Base-by-base conservation (phyloP, 2,888 invertebrate genomes). In the Craniophora ligustri region DNA sequence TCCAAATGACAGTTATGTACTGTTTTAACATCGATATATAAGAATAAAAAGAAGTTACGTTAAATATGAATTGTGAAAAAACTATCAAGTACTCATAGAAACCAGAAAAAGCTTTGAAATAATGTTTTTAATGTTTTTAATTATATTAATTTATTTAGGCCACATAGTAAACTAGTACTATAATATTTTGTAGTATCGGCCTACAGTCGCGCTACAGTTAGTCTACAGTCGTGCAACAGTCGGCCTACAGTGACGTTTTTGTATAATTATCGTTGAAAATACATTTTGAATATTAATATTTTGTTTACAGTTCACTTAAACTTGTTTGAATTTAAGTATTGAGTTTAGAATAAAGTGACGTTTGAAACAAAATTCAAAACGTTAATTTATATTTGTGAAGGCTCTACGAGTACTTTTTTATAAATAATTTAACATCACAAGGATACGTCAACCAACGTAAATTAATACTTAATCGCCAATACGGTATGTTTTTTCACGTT, bases 1-100 rank as follows among this genome's bases (percentile, higher is more conserved):
- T 76, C 59, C 65, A 78, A 78, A 72, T 61, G 53, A 46, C 46
- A 14, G 50, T 53, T 65, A 59, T 21, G 40, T 53, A 60, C 46
- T 48, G 35, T 19, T 41, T 63, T 23, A 55, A 15, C 36, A 47
- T 51, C 16, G 31, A 60, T 51, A 41, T 5, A 26, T 19, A 34
- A 30, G 23, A 28, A 14, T 40, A 35, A 48, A n/a, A n/a, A n/a
- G n/a, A n/a, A n/a, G n/a, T 47, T 56, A 45, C 30, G 30, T 41
- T 26, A 32, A 16, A 40, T 44, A 67, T 46, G 39, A 46, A 48
- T 16, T 15, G 7, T 44, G 36, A 51, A 34, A 32, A 51, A 44
- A 38, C 34, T 35, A 41, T 32, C 26, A 47, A 51, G 49, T 53
- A 58, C 54, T 53, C 18, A 28, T 42, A 46, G 54, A 51, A 3